Conservation (phyloP, 2,888 invertebrate species). For the Noctua janthina region DNA sequence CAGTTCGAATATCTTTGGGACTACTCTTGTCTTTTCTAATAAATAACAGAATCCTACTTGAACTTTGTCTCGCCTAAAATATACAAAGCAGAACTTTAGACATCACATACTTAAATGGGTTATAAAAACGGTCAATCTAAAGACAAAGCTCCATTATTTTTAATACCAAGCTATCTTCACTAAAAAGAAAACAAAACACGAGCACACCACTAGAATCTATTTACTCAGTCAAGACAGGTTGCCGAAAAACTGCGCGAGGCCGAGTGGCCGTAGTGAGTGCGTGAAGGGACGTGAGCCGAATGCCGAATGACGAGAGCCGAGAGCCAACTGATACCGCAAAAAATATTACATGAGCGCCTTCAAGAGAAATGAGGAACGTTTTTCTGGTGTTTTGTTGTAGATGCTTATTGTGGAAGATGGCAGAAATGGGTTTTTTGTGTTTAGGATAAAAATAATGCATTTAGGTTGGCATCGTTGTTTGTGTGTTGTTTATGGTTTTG, state of each 20-base stretch:
- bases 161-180: not conserved
- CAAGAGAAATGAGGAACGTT: conserved; percentile 46
- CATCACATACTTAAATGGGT: not conserved
- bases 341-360: conserved; percentile 55
- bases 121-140: not conserved
- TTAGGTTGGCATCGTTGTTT: not conserved
- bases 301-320: conserved; percentile 39
- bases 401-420: conserved; percentile 33
- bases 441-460: conserved; percentile 2
- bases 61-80: not conserved
- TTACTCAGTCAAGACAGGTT: conserved; percentile 60
- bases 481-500: too few species aligned
- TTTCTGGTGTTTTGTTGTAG: conserved; percentile 43
- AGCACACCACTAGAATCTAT: conserved; percentile 41
- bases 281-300: conserved; percentile 50
- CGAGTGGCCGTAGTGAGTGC: conserved; percentile 59
- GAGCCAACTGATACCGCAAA: conserved; percentile 54
- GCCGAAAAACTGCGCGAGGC: conserved; percentile 52
- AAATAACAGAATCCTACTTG: not conserved
- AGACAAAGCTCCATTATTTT: conserved; percentile 10
- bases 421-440: conserved; percentile 9
- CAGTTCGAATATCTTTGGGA: not conserved
- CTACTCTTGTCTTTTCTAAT: not conserved
- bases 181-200: conserved; percentile 29
- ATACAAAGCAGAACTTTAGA: not conserved